Conservation (phyloP, 2,797 vertebrate genomes). For the Pseudocheirus occidentalis region DNA sequence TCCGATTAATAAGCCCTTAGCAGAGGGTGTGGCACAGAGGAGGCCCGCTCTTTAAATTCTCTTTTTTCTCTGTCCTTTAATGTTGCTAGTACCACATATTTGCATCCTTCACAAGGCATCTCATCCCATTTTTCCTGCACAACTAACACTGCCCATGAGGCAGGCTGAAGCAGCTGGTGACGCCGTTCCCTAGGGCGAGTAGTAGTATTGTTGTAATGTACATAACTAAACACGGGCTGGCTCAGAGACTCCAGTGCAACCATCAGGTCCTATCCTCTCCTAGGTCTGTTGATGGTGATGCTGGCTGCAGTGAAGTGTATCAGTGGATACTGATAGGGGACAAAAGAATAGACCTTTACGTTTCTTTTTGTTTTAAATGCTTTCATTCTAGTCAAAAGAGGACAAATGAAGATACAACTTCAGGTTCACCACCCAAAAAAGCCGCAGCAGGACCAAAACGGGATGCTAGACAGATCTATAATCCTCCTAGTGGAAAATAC, state of each 20-base stretch:
- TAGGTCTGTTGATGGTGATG: background rate
- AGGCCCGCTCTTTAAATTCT: background rate
- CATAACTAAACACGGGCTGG: background rate
- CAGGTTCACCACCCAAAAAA: conserved; percentile 91
- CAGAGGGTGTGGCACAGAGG: background rate
- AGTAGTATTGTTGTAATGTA: background rate
- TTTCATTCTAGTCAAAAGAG: conserved; percentile 89
- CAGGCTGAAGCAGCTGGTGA: background rate
- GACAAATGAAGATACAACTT: conserved; percentile 89
- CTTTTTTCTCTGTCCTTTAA: background rate
- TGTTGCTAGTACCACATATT: background rate
- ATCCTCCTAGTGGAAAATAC: conserved; percentile 98
- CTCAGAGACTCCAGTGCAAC: background rate
- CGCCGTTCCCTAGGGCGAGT: background rate
- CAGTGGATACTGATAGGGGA: background rate
- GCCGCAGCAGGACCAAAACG: conserved; percentile 91
- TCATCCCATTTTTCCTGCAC: background rate
- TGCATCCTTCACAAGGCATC: background rate
- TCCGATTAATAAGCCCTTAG: background rate
- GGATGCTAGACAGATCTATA: conserved; percentile 97
- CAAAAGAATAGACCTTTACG: background rate
- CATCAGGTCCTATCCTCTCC: background rate
- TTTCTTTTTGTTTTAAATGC: conserved; percentile 44
- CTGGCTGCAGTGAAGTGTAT: background rate
- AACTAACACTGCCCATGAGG: background rate